A percentile compares a stretch with the other conserved stretches of the same genome.
These are phyloP conservation scores for Axinella damicornis DNA, from an alignment of 37 sponge, comb jelly and placozoan species.

Conservation along the genomic window DNA sequence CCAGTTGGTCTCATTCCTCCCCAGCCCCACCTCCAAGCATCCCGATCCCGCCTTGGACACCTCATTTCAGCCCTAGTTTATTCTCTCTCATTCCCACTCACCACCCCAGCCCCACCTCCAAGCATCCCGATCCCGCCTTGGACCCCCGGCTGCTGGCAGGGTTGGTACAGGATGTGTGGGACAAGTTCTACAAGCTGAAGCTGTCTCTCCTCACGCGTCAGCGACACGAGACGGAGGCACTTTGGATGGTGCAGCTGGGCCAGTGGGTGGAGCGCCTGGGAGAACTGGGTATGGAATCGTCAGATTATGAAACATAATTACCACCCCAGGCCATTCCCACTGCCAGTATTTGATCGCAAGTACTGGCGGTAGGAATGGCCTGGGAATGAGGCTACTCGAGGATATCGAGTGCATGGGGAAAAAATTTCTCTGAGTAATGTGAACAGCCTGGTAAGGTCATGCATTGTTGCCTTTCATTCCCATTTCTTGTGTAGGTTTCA, in stretches of 20 bases:
- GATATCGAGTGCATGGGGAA: too few species aligned
- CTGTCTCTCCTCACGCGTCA: constrained; percentile 29
- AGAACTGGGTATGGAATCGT: constrained; percentile 9
- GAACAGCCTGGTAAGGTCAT: too few species aligned
- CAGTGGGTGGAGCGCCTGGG: constrained; percentile 41
- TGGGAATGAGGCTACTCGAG: too few species aligned
- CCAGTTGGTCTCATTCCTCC: too few species aligned
- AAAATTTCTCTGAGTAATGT: too few species aligned
- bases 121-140: neutral
- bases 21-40: neutral
- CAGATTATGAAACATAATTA: too few species aligned
- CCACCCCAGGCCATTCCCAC: too few species aligned
- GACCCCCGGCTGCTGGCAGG: constrained; percentile 56
- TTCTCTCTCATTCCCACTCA: neutral
- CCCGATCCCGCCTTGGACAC: constrained; percentile 5
- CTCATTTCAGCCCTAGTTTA: neutral
- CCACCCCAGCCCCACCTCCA: neutral
- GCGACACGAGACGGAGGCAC: constrained; percentile 57
- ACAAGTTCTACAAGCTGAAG: constrained; percentile 58
- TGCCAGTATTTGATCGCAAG: too few species aligned
- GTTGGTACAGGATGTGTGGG: constrained; percentile 79
- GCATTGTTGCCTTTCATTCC: too few species aligned
- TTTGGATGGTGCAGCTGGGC: constrained; percentile 50
- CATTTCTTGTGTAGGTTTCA: too few species aligned
- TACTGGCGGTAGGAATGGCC: too few species aligned